phyloP scores from a whole-genome alignment of 2,113 vertebrate genomes.

The Epinephelus moara region DNA sequence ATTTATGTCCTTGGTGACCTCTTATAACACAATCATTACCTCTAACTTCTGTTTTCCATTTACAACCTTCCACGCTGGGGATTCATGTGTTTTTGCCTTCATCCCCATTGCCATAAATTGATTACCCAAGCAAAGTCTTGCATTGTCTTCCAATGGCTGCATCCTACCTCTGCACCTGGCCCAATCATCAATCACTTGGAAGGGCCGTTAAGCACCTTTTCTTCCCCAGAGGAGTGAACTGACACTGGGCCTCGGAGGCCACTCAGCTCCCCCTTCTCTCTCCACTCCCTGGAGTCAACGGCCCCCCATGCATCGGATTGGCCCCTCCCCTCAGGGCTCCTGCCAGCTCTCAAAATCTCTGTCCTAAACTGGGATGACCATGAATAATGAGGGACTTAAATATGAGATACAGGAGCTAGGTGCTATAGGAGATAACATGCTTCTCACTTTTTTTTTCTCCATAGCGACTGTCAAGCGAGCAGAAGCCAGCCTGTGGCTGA shows the following conservation, averaged over 20 bases:
- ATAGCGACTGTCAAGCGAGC: slow-evolving; percentile 52
- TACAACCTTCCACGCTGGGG: slow-evolving; percentile 25
- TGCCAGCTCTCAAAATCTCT: slow-evolving; percentile 23
- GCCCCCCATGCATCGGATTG: neutral
- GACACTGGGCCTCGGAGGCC: slow-evolving; percentile 44
- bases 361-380: slow-evolving; percentile 47
- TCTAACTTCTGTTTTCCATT: slow-evolving; percentile 47
- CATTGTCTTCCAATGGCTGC: slow-evolving; percentile 52
- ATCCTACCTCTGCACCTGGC: slow-evolving; percentile 31
- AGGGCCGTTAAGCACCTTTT: slow-evolving; percentile 64
- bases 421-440: slow-evolving; percentile 38
- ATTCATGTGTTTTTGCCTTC: slow-evolving; percentile 33
- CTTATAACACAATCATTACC: slow-evolving; percentile 55
- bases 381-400: slow-evolving; percentile 59
- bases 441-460: slow-evolving; percentile 26
- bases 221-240: slow-evolving; percentile 44
- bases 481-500: slow-evolving; percentile 72
- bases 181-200: slow-evolving; percentile 67
- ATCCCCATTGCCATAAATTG: slow-evolving; percentile 47
- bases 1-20: slow-evolving; percentile 44
- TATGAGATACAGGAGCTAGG: slow-evolving; percentile 40
- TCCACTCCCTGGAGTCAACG: neutral
- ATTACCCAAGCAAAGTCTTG: slow-evolving; percentile 46
- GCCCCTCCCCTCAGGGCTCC: neutral
- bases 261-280: neutral